Percentiles rank a stretch among this genome's conserved stretches.
Conservation (phyloP, 2,888 invertebrate species). For the Abrostola tripartita region DNA sequence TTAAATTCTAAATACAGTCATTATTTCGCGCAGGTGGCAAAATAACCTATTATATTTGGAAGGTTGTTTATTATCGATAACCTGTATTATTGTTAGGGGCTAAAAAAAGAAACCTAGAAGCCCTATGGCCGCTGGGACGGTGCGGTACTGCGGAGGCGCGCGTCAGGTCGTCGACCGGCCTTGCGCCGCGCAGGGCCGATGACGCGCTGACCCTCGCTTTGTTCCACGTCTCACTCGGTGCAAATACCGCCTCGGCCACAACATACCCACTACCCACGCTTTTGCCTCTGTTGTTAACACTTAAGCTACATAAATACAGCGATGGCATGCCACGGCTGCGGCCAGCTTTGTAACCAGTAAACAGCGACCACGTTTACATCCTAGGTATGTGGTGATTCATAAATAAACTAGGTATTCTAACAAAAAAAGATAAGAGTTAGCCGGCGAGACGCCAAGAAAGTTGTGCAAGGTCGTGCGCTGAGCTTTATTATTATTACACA, state of each 20-base stretch:
- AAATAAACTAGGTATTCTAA: conserved; percentile 42
- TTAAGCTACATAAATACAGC: conserved; percentile 46
- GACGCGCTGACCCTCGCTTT: conserved; percentile 79
- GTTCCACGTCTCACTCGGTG: conserved; percentile 70
- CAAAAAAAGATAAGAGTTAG: conserved; percentile 58
- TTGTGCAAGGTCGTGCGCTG: conserved; percentile 83
- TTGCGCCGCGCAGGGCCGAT: conserved; percentile 83
- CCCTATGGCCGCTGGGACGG: conserved; percentile 67
- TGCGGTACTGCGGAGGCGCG: conserved; percentile 68
- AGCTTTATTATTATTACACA: conserved; percentile 84
- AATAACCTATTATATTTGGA: background rate
- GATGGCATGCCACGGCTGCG: conserved; percentile 26
- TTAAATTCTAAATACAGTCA: conserved; percentile 1
- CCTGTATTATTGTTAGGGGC: conserved; percentile 49
- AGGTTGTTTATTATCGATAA: conserved; percentile 15
- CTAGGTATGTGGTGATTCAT: conserved; percentile 23
- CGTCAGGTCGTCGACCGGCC: conserved; percentile 86
- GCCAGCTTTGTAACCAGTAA: conserved; percentile 25
- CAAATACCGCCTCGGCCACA: conserved; percentile 60
- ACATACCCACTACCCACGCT: conserved; percentile 63
- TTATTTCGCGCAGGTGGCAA: no score
- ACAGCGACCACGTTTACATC: conserved; percentile 21
- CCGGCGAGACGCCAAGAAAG: conserved; percentile 77
- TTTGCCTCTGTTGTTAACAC: conserved; percentile 55
- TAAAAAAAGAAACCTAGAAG: conserved; percentile 69